Percentiles rank a stretch among this genome's conserved stretches.
phyloP scores from a whole-genome alignment of 2,113 vertebrate species.

The Calidris pygmaea region DNA sequence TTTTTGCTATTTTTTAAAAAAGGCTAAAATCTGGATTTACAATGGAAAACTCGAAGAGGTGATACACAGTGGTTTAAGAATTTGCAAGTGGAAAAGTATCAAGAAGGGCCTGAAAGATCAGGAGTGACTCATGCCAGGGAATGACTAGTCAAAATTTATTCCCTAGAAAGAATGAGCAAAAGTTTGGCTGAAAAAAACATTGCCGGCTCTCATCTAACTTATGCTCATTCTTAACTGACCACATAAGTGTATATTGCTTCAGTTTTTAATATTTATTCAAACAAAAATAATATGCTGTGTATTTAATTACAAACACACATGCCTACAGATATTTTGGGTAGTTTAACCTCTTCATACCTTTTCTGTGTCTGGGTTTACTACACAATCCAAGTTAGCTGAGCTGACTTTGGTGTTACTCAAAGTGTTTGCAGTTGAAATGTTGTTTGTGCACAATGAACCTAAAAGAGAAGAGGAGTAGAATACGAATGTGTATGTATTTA shows the following conservation, averaged over 20 bases:
- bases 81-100: neutral
- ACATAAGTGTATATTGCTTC: neutral
- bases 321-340: neutral
- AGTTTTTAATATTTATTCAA: neutral
- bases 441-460: conserved; percentile 52
- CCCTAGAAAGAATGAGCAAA: neutral
- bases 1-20: neutral
- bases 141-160: neutral
- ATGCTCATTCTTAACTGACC: neutral
- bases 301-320: neutral
- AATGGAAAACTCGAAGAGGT: neutral
- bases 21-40: neutral
- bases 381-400: conserved; percentile 46
- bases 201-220: neutral
- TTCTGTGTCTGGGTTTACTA: conserved; percentile 46
- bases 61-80: neutral
- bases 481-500: neutral
- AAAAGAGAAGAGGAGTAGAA: neutral
- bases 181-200: neutral
- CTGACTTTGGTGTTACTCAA: conserved; percentile 58
- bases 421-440: neutral
- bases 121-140: neutral
- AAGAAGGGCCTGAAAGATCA: neutral
- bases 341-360: conserved; percentile 73
- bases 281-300: neutral